Conservation (phyloP, 1,140 invertebrate species). For the Dendroctonus valens region DNA sequence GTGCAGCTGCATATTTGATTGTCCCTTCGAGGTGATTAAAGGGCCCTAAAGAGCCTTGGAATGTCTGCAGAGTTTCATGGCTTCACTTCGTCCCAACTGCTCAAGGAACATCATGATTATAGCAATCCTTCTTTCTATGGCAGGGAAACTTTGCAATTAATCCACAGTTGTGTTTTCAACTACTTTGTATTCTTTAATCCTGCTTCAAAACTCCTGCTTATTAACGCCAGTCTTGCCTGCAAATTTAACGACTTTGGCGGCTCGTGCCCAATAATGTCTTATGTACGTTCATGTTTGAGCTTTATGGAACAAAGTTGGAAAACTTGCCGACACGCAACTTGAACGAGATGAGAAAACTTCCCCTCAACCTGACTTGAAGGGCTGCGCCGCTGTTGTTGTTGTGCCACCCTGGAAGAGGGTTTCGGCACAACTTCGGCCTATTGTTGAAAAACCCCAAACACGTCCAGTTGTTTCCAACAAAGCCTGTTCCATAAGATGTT, state of each 20-base stretch:
- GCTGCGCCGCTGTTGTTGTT: not conserved
- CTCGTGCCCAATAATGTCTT: too few relatives aligned
- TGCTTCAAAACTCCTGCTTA: too few relatives aligned
- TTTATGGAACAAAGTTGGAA: not conserved
- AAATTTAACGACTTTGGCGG: too few relatives aligned
- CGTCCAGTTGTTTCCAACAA: conserved; percentile 1
- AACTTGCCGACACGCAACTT: not conserved
- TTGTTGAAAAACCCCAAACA: not conserved
- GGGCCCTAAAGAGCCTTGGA: not conserved
- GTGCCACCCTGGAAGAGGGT: not conserved
- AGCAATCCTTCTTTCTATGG: not conserved
- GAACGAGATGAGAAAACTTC: not conserved
- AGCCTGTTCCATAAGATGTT: conserved; percentile 10
- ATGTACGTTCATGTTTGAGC: too few relatives aligned
- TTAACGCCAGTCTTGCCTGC: too few relatives aligned
- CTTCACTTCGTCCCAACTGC: not conserved
- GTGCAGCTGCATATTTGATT: conserved; percentile 20
- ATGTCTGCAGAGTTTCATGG: conserved; percentile 9
- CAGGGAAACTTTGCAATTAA: not conserved
- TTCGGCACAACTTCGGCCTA: not conserved
- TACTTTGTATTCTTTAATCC: too few relatives aligned
- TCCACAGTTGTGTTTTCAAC: not conserved
- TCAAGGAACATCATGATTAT: conserved; percentile 1
- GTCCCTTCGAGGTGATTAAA: conserved; percentile 11
- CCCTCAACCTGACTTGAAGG: not conserved